Base-by-base conservation (phyloP, 2,797 vertebrate species). In the Heterohyrax brucei region DNA sequence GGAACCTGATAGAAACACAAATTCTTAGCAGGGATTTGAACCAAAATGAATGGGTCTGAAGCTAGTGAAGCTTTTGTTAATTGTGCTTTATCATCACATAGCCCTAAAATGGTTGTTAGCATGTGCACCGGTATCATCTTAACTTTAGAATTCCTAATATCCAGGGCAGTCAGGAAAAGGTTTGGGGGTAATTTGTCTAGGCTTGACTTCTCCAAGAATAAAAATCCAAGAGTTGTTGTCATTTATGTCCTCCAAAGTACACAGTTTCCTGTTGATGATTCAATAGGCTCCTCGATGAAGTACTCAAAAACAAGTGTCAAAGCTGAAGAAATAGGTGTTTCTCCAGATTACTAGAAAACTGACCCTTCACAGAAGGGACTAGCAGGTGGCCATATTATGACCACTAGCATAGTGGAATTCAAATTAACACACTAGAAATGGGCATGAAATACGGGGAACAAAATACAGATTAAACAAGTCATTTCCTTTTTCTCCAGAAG, bases 111-210 rank as follows among this genome's bases (percentile, higher is more conserved):
- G 96, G 91, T 98, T 97, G 96, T 98, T 96, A 96, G 76, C 94
- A 98, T 98, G 98, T 99, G 98, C 98, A 98, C 98, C 98, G 98
- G 99, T 98, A 99, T 99, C 97, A 97, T 76, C 73, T 70, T 82
- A 53, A 78, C 79, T 78, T 89, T 96, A 85, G 91, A 62, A 16
- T 87, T 81, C 73, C 59, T 64, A 72, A 59, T 88, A 83, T 81
- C 21, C 82, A 87, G 10, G 75, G 62, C 44, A 92, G 70, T 85
- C 62, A 80, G 61, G 24, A 84, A 78, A 94, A 76, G 70, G 61
- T 79, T 53, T 33, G 53, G 10, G 16, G 19, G 7, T 89, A 62
- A 48, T 72, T 96, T 87, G 73, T 83, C 82, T 48, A 92, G 56
- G 16, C 68, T 89, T 87, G 77, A 46, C 62, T 81, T 90, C 83